These are phyloP conservation scores for Lutjanus campechanus DNA, from an alignment of 2,797 vertebrate genomes.

Conservation along the genomic window DNA sequence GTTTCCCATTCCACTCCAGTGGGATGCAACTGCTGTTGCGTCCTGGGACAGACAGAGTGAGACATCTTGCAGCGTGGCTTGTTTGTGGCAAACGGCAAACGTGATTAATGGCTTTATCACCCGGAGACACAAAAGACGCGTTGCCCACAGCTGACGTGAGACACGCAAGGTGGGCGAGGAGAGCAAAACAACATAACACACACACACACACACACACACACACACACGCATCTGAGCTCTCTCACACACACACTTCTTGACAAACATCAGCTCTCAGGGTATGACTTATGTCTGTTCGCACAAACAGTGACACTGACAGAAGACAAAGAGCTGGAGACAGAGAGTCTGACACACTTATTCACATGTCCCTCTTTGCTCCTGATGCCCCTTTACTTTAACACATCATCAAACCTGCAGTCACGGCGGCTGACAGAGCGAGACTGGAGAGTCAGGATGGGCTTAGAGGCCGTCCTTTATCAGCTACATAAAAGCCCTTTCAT, in stretches of 20 bases:
- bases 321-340: constrained; percentile 25
- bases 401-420: constrained; percentile 30
- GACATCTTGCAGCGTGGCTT: constrained; percentile 54
- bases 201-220: background rate
- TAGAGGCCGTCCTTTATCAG: constrained; percentile 35
- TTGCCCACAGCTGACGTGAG: constrained; percentile 47
- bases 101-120: constrained; percentile 79
- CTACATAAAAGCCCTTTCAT: constrained; percentile 42
- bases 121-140: constrained; percentile 50
- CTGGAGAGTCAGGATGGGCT: background rate
- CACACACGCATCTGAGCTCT: background rate
- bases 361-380: constrained; percentile 3
- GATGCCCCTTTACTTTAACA: constrained; percentile 28
- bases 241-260: constrained; percentile 4
- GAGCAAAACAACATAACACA: background rate
- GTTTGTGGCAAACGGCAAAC: constrained; percentile 58
- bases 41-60: constrained; percentile 56
- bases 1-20: constrained; percentile 48
- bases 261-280: background rate
- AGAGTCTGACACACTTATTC: constrained; percentile 15
- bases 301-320: constrained; percentile 26
- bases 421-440: constrained; percentile 2
- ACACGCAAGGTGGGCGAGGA: constrained; percentile 17
- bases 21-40: constrained; percentile 45
- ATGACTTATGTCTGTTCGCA: constrained; percentile 28